Evolutionary conservation across 2,888 invertebrate genomes (phyloP).

Genomic region (Mycalesis mineus): DNA sequence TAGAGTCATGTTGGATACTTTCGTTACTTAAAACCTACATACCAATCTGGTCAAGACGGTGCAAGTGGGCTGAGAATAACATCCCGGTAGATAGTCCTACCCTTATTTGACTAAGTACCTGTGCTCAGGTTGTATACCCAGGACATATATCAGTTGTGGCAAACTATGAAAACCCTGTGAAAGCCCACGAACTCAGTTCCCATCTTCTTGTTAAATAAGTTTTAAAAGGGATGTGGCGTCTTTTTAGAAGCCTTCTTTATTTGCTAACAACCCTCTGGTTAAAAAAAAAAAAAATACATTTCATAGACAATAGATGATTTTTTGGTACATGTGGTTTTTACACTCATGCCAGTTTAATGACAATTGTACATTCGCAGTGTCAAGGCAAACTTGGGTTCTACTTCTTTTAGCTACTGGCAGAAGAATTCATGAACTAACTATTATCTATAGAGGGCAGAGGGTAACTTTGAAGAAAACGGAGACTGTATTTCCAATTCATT

Average conservation of each 20-base stretch:
- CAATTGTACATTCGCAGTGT: too few species aligned
- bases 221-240: too few species aligned
- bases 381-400: too few species aligned
- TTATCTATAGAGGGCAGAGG: neutral
- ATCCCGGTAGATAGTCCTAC: neutral
- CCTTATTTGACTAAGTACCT: neutral
- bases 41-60: neutral
- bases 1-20: neutral
- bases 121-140: neutral
- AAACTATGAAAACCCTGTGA: neutral
- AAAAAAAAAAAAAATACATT: too few species aligned
- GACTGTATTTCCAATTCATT: neutral
- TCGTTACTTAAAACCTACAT: neutral
- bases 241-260: too few species aligned
- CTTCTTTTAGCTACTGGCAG: neutral
- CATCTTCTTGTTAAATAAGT: neutral
- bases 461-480: neutral
- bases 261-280: neutral
- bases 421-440: slow-evolving; percentile 1
- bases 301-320: too few species aligned
- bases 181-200: neutral
- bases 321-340: too few species aligned
- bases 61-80: neutral
- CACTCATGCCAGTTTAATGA: too few species aligned
- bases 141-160: neutral